Evolutionary conservation across 2,888 invertebrate species (phyloP).

Genomic region (Brachynemurus nebulosus): DNA sequence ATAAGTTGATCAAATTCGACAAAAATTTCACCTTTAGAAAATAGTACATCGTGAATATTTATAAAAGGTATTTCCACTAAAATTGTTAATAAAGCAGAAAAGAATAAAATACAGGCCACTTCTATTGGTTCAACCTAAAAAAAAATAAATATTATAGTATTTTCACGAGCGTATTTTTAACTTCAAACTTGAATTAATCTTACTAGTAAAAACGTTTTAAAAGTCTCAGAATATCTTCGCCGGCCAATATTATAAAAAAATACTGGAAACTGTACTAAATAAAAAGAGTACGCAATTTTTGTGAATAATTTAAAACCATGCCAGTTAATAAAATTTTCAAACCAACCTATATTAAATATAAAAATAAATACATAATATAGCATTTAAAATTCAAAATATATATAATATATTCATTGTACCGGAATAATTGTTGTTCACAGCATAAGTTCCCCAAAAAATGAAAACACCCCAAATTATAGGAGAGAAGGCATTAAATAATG

Average conservation of each 20-base stretch:
- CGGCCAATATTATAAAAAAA: slow-evolving; percentile 50
- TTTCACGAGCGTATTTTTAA: neutral
- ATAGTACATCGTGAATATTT: slow-evolving; percentile 36
- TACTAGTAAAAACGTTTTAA: slow-evolving; percentile 37
- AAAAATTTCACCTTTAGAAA: no score
- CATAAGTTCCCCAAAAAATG: slow-evolving; percentile 38
- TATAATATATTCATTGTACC: slow-evolving; percentile 26
- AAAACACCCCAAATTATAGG: slow-evolving; percentile 43
- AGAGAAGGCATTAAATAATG: slow-evolving; percentile 40
- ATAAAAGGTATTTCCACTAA: slow-evolving; percentile 46
- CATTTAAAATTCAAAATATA: slow-evolving; percentile 9
- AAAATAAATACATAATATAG: slow-evolving; percentile 4
- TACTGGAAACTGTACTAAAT: slow-evolving; percentile 47
- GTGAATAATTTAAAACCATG: slow-evolving; percentile 41
- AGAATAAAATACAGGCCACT: slow-evolving; percentile 30
- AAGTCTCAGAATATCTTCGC: slow-evolving; percentile 36
- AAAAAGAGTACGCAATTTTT: slow-evolving; percentile 44
- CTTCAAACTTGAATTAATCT: slow-evolving; percentile 19
- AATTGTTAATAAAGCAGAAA: slow-evolving; percentile 37
- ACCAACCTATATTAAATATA: slow-evolving; percentile 27
- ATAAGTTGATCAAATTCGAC: no score
- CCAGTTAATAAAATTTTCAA: slow-evolving; percentile 37
- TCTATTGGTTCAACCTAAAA: slow-evolving; percentile 40
- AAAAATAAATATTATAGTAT: slow-evolving; percentile 8
- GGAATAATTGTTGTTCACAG: slow-evolving; percentile 37